Base-by-base conservation (phyloP, 1,140 invertebrate species). In the Lethrus apterus region DNA sequence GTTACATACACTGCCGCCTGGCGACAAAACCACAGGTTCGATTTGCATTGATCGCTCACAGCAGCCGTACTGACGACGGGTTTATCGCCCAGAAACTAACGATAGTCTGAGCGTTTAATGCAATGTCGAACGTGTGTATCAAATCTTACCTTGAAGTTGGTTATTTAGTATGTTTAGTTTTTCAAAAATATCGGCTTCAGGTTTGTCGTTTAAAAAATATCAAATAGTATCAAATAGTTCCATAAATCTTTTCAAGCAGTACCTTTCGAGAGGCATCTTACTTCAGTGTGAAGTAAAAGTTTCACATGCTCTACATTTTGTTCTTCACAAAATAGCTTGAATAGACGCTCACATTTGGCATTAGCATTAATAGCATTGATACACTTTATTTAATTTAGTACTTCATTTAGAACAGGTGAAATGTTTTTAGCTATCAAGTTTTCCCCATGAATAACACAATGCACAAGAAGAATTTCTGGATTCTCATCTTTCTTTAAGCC, bases 201-300 rank as follows among this genome's bases (percentile, higher is more conserved):
- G 42, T 50, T 50, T 53, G 48, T 50, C 32, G 29, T 42, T 46
- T 50, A 34, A 53, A 50, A 53, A 53, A 50, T 50, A 40, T 40
- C 40, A 38, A 52, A 50, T 11, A 50, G 41, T 45, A 50, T 38
- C 51, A 52, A 52, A 44, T 19, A 45, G 42, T 52, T 52, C 40
- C 51, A 50, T 50, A 55, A 54, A 50, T 54, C 31, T 55, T 54
- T 54, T 53, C 29, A 53, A 53, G 43, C 42, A 53, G 48, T 52
- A 47, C 33, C 51, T 52, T 53, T 55, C 31, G 51, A 53, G 32
- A 54, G 50, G 51, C 46, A 54, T 48, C 36, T 52, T 53, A 52
- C 52, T 52, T 52, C 52, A 52, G 50, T 54, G 26, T 53, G 48
- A 51, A 52, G 47, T 50, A 52, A 48, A 54, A 52, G 52, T 54